Base-by-base conservation (phyloP, 2,797 vertebrate genomes). In the Sebastes cheni region DNA sequence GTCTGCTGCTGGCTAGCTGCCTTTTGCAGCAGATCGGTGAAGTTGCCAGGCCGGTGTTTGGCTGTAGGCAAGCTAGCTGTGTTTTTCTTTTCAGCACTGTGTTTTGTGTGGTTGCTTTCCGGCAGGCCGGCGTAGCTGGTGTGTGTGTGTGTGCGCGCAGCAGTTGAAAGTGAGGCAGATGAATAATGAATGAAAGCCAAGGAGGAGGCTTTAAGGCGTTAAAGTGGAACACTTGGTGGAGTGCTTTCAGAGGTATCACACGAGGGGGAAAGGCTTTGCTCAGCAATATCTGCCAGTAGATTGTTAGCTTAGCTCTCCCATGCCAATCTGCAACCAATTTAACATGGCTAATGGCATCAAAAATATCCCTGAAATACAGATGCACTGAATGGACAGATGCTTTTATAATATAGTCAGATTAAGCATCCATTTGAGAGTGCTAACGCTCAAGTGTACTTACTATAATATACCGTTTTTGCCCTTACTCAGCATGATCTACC, bases 131-230 rank as follows among this genome's bases (percentile, higher is more conserved):
- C 8, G 66, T 32, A 80, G 83, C 82, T 50, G 2, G 74, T 79
- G 80, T 79, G 81, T 3, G 71, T 79, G 81, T 3, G 71, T 71
- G 82, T 4, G 70, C 73, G 70, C 68, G 77, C 76, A 67, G 79
- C 72, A 62, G 86, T 89, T 92, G 88, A 92, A 93, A 93, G 92
- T 83, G 86, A 84, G 23, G 6, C 29, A 34, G 34, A 94, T 95
- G 89, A 95, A 95, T 95, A 94, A 95, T 95, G 75, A 93, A 95
- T 92, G 94, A 89, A 87, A 90, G 91, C 79, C 82, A 66, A 89
- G 84, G 72, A 88, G 86, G 84, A 86, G 83, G 82, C 83, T 93
- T 91, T 85, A 92, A 94, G 93, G 90, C 87, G 84, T 88, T 90
- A 90, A 91, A 94, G 92, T 90, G 91, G 90, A 93, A 89, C 83